Evolutionary conservation across 2,888 invertebrate species (phyloP).

Genomic region (Onchidella celtica): DNA sequence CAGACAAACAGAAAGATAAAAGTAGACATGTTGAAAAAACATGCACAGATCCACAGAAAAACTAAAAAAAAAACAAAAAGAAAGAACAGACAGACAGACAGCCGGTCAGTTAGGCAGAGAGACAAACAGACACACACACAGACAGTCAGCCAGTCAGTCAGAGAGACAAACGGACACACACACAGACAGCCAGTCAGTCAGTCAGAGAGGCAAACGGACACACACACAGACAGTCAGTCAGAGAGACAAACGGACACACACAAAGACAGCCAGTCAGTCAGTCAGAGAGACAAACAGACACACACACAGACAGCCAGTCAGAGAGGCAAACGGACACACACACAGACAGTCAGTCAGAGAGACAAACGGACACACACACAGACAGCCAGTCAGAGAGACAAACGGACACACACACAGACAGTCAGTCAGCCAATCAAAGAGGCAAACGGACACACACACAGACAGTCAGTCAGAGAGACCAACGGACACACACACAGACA

Average conservation of each 20-base stretch:
- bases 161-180: not conserved
- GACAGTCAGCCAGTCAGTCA: not conserved
- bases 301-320: not conserved
- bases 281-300: not conserved
- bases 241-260: not conserved
- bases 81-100: not conserved
- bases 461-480: not conserved
- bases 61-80: not conserved
- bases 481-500: not conserved
- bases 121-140: not conserved
- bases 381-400: not conserved
- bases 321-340: too few relatives aligned
- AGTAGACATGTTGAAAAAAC: too few relatives aligned
- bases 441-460: not conserved
- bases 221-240: not conserved
- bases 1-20: not conserved
- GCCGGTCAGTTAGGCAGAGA: not conserved
- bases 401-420: not conserved
- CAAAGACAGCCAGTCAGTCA: not conserved
- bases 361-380: not conserved
- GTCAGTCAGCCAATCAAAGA: too few relatives aligned
- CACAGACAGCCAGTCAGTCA: not conserved
- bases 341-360: not conserved
- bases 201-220: too few relatives aligned
- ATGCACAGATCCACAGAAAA: too few relatives aligned